phyloP scores from a whole-genome alignment of 2,888 invertebrate species.

The Dasypogon diadema region DNA sequence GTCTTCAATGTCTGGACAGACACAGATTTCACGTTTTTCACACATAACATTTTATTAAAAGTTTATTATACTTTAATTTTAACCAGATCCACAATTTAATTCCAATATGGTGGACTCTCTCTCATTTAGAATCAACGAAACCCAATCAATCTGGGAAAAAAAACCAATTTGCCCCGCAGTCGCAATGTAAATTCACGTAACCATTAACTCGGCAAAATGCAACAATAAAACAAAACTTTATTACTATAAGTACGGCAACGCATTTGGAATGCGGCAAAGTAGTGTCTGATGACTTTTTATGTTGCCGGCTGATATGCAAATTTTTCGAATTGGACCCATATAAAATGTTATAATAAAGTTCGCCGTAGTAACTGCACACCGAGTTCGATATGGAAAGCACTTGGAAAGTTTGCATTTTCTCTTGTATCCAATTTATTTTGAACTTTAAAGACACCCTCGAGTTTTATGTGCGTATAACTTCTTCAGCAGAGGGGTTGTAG shows the following conservation, averaged over 20 bases:
- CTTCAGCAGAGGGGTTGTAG: slow-evolving; percentile 8
- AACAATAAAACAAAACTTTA: slow-evolving; percentile 36
- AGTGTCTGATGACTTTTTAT: slow-evolving; percentile 8
- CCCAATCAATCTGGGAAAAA: background rate
- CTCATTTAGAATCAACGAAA: background rate
- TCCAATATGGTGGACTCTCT: background rate
- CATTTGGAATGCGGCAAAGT: background rate
- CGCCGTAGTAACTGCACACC: slow-evolving; percentile 9
- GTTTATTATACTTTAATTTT: too few relatives aligned
- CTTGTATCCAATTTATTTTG: slow-evolving; percentile 31
- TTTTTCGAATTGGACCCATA: slow-evolving; percentile 20
- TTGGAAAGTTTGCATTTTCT: background rate
- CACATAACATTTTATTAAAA: too few relatives aligned
- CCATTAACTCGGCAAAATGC: slow-evolving; percentile 6
- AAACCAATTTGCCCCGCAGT: too few relatives aligned
- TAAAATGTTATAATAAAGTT: slow-evolving; percentile 40
- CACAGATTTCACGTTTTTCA: too few relatives aligned
- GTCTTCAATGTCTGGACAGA: background rate
- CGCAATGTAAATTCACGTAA: too few relatives aligned
- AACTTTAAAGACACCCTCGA: slow-evolving; percentile 30
- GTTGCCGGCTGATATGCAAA: slow-evolving; percentile 36
- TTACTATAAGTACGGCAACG: slow-evolving; percentile 25
- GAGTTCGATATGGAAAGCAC: background rate
- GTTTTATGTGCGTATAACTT: slow-evolving; percentile 41
- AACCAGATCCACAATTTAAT: too few relatives aligned